A percentile compares a stretch with the other conserved stretches of the same genome.
Conservation (phyloP, 2,113 vertebrate species). For the Strix aluco region DNA sequence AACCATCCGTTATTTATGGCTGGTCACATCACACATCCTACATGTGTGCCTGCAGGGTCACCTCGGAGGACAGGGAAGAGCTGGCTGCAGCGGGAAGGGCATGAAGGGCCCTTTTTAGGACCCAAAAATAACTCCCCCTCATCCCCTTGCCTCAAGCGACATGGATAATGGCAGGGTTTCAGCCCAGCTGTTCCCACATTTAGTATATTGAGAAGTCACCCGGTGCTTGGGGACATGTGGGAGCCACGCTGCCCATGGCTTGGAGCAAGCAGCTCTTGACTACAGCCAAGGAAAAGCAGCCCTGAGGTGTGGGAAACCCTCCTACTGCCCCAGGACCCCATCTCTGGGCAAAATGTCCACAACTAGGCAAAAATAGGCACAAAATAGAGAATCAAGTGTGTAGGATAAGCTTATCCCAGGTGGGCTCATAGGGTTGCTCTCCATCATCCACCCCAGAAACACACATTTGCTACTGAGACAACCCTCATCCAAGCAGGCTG, state of each 20-base stretch:
- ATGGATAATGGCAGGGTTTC: neutral
- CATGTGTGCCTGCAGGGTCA: neutral
- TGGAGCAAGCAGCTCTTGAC: neutral
- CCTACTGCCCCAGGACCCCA: neutral
- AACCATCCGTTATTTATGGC: neutral
- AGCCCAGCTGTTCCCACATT: neutral
- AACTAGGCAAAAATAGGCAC: neutral
- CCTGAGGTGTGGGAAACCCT: neutral
- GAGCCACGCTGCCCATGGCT: rapidly evolving
- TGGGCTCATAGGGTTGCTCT: neutral
- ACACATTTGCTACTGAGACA: neutral
- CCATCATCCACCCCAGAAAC: neutral
- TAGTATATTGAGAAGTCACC: neutral
- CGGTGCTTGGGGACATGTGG: neutral
- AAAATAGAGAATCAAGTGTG: rapidly evolving
- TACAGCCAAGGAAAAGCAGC: neutral
- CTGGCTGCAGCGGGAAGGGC: neutral
- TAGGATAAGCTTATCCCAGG: neutral
- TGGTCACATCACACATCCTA: neutral
- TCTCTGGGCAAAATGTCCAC: neutral
- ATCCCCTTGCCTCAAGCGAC: neutral
- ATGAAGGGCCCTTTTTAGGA: neutral
- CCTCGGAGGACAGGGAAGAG: neutral
- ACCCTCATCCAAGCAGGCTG: neutral
- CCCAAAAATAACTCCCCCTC: neutral